Conservation (phyloP, 1,140 invertebrate genomes). For the Akabosia matsudoensis region DNA sequence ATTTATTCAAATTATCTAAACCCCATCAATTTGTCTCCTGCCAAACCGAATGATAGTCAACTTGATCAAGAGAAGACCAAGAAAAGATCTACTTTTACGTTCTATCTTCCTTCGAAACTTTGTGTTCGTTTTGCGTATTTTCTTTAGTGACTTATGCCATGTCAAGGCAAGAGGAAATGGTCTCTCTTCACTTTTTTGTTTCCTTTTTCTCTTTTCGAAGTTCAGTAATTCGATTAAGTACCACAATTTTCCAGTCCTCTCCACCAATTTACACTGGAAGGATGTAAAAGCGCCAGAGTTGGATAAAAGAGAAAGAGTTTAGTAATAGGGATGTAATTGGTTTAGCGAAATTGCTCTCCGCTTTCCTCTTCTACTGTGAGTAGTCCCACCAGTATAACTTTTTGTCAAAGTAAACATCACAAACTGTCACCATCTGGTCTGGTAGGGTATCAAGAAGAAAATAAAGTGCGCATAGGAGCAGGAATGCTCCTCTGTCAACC, state of each 20-base stretch:
- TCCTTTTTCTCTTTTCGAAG: not conserved
- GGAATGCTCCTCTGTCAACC: too few relatives aligned
- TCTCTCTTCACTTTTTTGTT: not conserved
- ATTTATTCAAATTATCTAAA: too few relatives aligned
- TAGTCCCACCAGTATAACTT: too few relatives aligned
- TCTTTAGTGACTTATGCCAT: too few relatives aligned
- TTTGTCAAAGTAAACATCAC: too few relatives aligned
- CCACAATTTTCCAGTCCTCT: slow-evolving; percentile 19
- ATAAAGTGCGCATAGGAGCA: too few relatives aligned
- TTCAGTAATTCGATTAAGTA: slow-evolving; percentile 11
- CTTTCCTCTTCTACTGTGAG: not conserved
- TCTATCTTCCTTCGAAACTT: too few relatives aligned
- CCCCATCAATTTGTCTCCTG: too few relatives aligned
- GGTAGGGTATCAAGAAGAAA: not conserved
- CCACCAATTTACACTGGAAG: not conserved
- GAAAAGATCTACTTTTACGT: too few relatives aligned
- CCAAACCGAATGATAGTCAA: too few relatives aligned
- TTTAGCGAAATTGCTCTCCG: slow-evolving; percentile 8
- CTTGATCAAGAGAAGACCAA: too few relatives aligned
- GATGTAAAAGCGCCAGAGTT: not conserved
- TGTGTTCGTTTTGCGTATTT: too few relatives aligned
- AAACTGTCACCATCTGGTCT: not conserved
- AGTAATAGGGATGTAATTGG: slow-evolving; percentile 18
- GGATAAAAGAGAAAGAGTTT: not conserved
- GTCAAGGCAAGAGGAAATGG: not conserved